Conservation (phyloP, 2,113 vertebrate species). For the Microtus montanus region DNA sequence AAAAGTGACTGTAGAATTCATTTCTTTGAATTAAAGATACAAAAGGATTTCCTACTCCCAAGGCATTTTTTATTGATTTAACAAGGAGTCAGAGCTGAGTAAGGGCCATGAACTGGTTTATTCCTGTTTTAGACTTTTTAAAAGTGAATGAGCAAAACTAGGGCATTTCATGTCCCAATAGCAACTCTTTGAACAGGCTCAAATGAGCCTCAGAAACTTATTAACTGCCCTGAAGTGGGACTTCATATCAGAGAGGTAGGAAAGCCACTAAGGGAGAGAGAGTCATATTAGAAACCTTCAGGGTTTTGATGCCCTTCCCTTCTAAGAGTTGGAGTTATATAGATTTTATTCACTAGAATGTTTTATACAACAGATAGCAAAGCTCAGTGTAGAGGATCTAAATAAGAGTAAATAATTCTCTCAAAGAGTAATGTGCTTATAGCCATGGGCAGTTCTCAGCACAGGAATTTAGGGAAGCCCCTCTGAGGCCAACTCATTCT, state of each 20-base stretch:
- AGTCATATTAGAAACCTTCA: not conserved
- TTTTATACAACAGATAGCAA: not conserved
- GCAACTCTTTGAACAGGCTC: not conserved
- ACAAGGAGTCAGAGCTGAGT: not conserved
- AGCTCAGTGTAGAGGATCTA: not conserved
- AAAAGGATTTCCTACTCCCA: not conserved
- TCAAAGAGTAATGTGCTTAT: not conserved
- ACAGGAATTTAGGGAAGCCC: rapidly evolving
- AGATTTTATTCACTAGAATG: not conserved
- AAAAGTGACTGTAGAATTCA: not conserved
- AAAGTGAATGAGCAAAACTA: not conserved
- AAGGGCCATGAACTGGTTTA: not conserved
- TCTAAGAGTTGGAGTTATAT: not conserved
- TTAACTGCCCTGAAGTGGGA: not conserved
- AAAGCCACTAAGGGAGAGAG: not conserved
- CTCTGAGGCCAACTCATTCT: not conserved
- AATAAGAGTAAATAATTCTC: not conserved
- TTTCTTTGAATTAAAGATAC: not conserved
- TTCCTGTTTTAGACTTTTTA: not conserved
- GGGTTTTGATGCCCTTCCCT: not conserved
- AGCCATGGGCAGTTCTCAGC: not conserved
- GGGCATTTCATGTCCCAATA: not conserved
- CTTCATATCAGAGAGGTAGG: not conserved
- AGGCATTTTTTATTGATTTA: not conserved
- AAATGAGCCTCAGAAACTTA: not conserved